A percentile compares a stretch with the other conserved stretches of the same genome.
These are phyloP conservation scores for Otolemur garnettii DNA, from an alignment of 2,113 vertebrate species.

Conservation along the genomic window DNA sequence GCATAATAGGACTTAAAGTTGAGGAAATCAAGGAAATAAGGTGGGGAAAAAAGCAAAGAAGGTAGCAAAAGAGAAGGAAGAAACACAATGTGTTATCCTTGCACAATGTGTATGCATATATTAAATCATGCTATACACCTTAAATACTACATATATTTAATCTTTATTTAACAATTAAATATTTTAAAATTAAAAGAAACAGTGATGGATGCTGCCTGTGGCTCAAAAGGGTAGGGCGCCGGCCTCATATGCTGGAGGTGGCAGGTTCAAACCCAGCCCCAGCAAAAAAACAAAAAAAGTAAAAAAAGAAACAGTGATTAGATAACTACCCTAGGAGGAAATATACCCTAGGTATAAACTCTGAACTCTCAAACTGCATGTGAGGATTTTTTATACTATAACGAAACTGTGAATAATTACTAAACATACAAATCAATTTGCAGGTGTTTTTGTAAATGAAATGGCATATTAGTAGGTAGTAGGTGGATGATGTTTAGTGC, in stretches of 20 bases:
- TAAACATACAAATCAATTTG: slow-evolving; percentile 23
- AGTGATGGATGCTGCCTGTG: not conserved
- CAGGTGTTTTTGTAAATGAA: slow-evolving; percentile 47
- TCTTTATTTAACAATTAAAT: not conserved
- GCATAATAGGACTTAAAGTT: slow-evolving; percentile 44
- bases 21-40: not conserved
- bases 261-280: too few species aligned
- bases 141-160: not conserved
- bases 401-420: not conserved
- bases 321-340: not conserved
- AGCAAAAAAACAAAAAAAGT: too few species aligned
- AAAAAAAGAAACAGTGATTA: too few species aligned
- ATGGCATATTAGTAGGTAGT: not conserved
- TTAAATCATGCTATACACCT: not conserved
- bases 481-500: not conserved
- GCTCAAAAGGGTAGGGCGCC: too few species aligned
- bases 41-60: not conserved
- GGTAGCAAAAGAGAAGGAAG: not conserved
- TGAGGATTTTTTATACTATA: slow-evolving; percentile 1
- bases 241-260: too few species aligned
- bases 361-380: not conserved
- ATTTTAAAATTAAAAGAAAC: not conserved
- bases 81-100: not conserved
- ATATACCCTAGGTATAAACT: not conserved
- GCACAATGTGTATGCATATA: not conserved